A percentile compares a stretch with the other conserved stretches of the same genome.
Evolutionary conservation across 2,797 vertebrate genomes (phyloP).

Genomic region (Betta splendens): DNA sequence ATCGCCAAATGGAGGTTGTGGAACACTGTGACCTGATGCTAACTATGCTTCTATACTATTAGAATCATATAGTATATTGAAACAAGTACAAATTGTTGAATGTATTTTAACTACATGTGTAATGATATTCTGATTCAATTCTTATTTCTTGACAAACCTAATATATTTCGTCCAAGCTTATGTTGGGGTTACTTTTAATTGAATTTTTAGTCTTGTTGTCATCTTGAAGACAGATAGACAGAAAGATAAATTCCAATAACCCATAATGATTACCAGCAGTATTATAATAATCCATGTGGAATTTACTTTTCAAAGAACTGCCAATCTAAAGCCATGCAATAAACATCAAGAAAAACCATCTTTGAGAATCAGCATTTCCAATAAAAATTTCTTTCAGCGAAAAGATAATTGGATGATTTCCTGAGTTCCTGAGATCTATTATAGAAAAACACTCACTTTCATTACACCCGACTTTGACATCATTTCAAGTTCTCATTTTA

Average conservation of each 20-base stretch:
- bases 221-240: background rate
- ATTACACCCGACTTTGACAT: slow-evolving; percentile 77
- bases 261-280: slow-evolving; percentile 24
- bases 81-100: background rate
- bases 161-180: background rate
- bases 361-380: slow-evolving; percentile 45
- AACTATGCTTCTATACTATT: too few relatives aligned
- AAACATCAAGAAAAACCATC: slow-evolving; percentile 43
- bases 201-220: background rate
- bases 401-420: slow-evolving; percentile 66
- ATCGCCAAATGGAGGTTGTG: too few relatives aligned
- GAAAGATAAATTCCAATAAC: slow-evolving; percentile 14
- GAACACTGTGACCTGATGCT: too few relatives aligned
- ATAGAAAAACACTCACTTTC: slow-evolving; percentile 71
- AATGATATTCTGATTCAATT: background rate
- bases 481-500: slow-evolving; percentile 76
- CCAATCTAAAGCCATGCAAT: slow-evolving; percentile 38
- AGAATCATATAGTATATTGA: too few relatives aligned
- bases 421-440: slow-evolving; percentile 54
- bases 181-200: background rate
- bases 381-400: slow-evolving; percentile 39
- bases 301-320: slow-evolving; percentile 31
- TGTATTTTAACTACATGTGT: background rate
- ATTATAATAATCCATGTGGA: slow-evolving; percentile 30
- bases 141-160: background rate